phyloP scores from a whole-genome alignment of 2,888 invertebrate genomes.

The Antheraea assamensis region DNA sequence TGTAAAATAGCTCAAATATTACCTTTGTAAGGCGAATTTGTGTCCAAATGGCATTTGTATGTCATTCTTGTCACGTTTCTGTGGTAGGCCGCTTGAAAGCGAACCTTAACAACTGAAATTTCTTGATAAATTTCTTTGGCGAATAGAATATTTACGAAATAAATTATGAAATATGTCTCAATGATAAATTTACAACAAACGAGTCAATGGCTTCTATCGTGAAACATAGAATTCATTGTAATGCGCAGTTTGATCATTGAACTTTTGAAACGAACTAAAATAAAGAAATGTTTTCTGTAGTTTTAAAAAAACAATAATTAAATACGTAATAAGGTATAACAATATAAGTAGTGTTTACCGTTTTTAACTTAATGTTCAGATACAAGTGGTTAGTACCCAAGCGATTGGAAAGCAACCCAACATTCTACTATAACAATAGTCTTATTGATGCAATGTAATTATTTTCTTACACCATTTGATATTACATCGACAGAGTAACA shows the following conservation, averaged over 20 bases:
- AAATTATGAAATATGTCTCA: constrained; percentile 24
- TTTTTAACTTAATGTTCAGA: background rate
- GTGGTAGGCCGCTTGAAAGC: constrained; percentile 32
- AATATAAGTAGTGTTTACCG: background rate
- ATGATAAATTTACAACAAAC: background rate
- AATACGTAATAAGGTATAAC: background rate
- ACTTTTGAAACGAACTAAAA: background rate
- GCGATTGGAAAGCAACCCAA: background rate
- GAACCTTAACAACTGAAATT: constrained; percentile 35
- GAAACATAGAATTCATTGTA: background rate
- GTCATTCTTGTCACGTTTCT: constrained; percentile 50
- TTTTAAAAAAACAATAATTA: background rate
- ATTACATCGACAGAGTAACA: constrained; percentile 40
- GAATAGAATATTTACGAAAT: constrained; percentile 41
- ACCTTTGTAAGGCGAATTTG: constrained; percentile 55
- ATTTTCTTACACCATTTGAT: constrained; percentile 45
- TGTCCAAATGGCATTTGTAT: constrained; percentile 64
- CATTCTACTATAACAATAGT: constrained; percentile 23
- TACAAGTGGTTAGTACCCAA: background rate
- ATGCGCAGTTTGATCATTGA: background rate
- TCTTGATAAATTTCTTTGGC: constrained; percentile 43
- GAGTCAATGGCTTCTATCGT: background rate
- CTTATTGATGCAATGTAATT: constrained; percentile 28
- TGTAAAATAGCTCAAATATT: constrained; percentile 55
- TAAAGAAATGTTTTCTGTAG: background rate